A percentile compares a stretch with the other conserved stretches of the same genome.
Evolutionary conservation across 1,140 invertebrate species (phyloP).

Genomic region (Triops longicaudatus): DNA sequence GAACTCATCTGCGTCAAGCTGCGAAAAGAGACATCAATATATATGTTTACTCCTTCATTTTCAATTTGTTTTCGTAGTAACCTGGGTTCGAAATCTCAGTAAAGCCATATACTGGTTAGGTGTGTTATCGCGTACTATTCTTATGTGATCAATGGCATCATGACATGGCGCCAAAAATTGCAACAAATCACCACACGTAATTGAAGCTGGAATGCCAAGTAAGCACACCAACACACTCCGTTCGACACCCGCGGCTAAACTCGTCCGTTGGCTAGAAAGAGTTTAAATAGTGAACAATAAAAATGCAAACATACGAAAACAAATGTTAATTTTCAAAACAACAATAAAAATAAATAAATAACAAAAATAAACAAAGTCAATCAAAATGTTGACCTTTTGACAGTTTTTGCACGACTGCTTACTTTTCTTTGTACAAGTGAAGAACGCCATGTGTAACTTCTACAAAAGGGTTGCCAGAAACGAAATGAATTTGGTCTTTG

Average conservation of each 20-base stretch:
- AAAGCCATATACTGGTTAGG: conserved; percentile 97
- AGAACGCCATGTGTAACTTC: conserved; percentile 93
- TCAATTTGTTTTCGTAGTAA: too few species aligned
- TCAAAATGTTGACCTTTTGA: conserved; percentile 24
- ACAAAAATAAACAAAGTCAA: conserved; percentile 18
- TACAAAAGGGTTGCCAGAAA: conserved; percentile 92
- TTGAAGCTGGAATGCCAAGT: conserved; percentile 80
- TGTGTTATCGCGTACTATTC: conserved; percentile 66
- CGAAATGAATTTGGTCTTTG: conserved; percentile 52
- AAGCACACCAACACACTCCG: conserved; percentile 83
- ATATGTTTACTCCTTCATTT: too few species aligned
- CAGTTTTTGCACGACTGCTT: conserved; percentile 35
- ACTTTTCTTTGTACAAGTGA: conserved; percentile 94
- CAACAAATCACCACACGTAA: conserved; percentile 87
- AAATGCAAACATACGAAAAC: background rate
- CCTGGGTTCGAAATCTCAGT: conserved; percentile 66
- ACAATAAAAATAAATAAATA: conserved; percentile 18
- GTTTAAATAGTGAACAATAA: conserved; percentile 30
- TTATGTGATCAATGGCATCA: conserved; percentile 77
- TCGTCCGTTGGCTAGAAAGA: conserved; percentile 48
- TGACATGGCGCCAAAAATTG: conserved; percentile 92
- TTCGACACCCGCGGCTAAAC: conserved; percentile 40
- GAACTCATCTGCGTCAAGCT: conserved; percentile 79
- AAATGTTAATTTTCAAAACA: background rate
- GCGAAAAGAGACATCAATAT: conserved; percentile 35